Conservation (phyloP, 2,888 invertebrate genomes). For the Agonum fuliginosum region DNA sequence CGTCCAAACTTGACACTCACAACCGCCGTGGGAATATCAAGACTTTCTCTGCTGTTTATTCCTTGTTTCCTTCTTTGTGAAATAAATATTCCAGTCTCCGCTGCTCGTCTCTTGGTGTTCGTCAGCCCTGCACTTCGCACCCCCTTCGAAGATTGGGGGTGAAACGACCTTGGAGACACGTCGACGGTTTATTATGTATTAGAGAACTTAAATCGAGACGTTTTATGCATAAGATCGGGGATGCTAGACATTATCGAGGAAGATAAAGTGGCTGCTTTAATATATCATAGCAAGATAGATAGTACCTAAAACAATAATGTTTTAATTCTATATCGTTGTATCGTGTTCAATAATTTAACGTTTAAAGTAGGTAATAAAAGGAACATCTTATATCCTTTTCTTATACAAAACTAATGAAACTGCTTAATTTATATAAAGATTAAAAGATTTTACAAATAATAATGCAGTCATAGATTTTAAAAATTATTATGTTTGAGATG, state of each 20-base stretch:
- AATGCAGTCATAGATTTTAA: too few species aligned
- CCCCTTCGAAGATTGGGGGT: neutral
- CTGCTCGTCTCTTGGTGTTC: slow-evolving; percentile 5
- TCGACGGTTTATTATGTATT: neutral
- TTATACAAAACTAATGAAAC: too few species aligned
- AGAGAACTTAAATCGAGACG: neutral
- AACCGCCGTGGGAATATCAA: slow-evolving; percentile 24
- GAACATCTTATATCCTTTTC: too few species aligned
- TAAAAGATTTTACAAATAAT: too few species aligned
- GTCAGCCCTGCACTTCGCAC: too few species aligned
- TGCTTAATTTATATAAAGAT: too few species aligned
- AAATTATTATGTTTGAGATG: too few species aligned
- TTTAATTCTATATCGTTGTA: too few species aligned
- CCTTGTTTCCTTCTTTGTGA: slow-evolving; percentile 30
- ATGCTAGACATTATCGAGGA: neutral
- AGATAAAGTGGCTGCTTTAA: neutral
- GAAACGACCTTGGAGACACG: slow-evolving; percentile 17
- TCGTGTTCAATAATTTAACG: too few species aligned
- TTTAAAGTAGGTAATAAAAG: too few species aligned
- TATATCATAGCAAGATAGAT: neutral
- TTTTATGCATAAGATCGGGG: neutral
- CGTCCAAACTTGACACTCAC: neutral
- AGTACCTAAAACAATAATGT: too few species aligned
- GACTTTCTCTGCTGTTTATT: too few species aligned
- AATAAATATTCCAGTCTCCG: slow-evolving; percentile 28